These are phyloP conservation scores for Tribolium freemani DNA, from an alignment of 2,888 invertebrate genomes.

Conservation along the genomic window DNA sequence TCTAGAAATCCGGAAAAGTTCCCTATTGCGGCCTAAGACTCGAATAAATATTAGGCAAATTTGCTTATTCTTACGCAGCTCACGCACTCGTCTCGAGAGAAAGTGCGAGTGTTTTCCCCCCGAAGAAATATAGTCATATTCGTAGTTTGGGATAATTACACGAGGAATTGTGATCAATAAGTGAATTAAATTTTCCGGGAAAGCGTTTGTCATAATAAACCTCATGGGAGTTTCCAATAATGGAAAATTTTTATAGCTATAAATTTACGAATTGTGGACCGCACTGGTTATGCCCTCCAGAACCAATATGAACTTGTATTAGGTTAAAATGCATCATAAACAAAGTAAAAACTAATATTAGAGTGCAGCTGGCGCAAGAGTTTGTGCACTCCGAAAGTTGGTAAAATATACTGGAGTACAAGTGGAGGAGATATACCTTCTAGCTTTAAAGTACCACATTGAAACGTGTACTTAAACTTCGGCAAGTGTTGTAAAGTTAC, in stretches of 20 bases:
- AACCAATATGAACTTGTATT: constrained; percentile 11
- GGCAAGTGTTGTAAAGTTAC: constrained; percentile 44
- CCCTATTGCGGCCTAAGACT: constrained; percentile 7
- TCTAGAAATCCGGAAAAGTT: constrained; percentile 28
- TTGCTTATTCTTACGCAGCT: constrained; percentile 23
- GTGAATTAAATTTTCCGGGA: neutral
- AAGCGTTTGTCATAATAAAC: neutral
- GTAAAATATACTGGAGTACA: constrained; percentile 46
- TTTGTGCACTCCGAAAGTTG: constrained; percentile 38
- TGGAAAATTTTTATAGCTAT: neutral
- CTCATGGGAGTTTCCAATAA: neutral
- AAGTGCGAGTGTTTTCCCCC: neutral
- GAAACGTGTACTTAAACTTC: constrained; percentile 47
- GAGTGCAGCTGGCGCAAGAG: constrained; percentile 37
- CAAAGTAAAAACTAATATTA: constrained; percentile 42
- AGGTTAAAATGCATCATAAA: constrained; percentile 42
- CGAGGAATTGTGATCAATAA: neutral
- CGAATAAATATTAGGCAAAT: constrained; percentile 33
- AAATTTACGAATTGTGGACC: neutral
- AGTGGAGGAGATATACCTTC: constrained; percentile 43
- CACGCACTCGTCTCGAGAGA: constrained; percentile 11
- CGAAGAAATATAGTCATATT: neutral
- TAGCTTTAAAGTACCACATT: constrained; percentile 40
- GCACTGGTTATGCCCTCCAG: neutral
- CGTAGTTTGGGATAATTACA: neutral